Percentiles rank a stretch among this genome's conserved stretches.
Evolutionary conservation across 2,113 vertebrate species (phyloP).

Genomic region (Saccopteryx bilineata): DNA sequence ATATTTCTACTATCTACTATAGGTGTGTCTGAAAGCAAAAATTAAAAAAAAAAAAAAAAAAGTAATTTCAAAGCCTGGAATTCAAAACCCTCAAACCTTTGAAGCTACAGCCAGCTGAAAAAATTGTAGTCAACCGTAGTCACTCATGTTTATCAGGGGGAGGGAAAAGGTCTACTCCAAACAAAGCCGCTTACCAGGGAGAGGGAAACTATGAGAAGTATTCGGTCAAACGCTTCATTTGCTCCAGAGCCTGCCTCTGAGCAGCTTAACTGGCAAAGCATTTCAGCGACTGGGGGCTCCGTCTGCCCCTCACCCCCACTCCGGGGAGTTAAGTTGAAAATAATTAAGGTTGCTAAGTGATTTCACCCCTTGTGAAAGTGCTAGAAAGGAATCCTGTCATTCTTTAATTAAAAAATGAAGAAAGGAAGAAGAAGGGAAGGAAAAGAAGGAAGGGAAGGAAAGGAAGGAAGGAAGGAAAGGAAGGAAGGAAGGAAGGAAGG

Average conservation of each 20-base stretch:
- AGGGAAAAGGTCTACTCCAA: conserved; percentile 58
- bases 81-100: conserved; percentile 69
- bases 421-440: background rate
- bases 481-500: background rate
- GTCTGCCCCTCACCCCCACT: background rate
- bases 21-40: conserved; percentile 50
- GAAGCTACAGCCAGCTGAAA: conserved; percentile 72
- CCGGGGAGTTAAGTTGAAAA: conserved; percentile 72
- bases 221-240: conserved; percentile 41
- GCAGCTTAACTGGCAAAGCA: background rate
- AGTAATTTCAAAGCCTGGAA: conserved; percentile 40
- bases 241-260: background rate
- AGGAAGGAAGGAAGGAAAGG: background rate
- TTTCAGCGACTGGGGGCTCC: background rate
- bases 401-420: conserved; percentile 77
- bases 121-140: conserved; percentile 25
- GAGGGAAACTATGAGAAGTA: conserved; percentile 78
- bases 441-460: fast-evolving
- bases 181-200: conserved; percentile 60
- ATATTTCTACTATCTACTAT: conserved; percentile 60
- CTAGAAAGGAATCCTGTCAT: conserved; percentile 72
- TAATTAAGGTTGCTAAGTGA: conserved; percentile 83
- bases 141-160: conserved; percentile 50
- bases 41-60: background rate
- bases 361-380: conserved; percentile 52